phyloP scores from a whole-genome alignment of 1,140 invertebrate genomes.

The Papilio aristodemus region DNA sequence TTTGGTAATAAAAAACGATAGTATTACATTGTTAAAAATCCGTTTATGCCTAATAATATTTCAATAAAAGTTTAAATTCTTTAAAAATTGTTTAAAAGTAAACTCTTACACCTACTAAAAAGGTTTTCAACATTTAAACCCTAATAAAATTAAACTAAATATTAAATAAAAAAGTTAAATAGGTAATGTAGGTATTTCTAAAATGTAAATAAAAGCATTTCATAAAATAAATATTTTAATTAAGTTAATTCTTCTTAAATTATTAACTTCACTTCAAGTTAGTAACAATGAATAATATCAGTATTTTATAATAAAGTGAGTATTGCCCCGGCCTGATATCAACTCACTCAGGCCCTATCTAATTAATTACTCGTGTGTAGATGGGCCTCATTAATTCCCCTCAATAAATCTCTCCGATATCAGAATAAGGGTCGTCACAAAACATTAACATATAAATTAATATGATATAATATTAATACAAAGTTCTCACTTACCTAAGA shows the following conservation, averaged over 20 bases:
- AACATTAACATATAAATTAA: constrained; percentile 23
- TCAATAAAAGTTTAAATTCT: too few species aligned
- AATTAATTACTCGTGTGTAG: constrained; percentile 32
- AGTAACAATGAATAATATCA: constrained; percentile 6
- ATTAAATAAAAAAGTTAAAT: too few species aligned
- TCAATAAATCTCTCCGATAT: constrained; percentile 31
- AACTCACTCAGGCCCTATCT: constrained; percentile 26
- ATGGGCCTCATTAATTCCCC: constrained; percentile 31
- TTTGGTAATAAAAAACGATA: too few species aligned
- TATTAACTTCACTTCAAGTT: background rate
- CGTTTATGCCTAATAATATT: too few species aligned
- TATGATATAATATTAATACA: background rate
- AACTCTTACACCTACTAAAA: too few species aligned
- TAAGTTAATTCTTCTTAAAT: background rate
- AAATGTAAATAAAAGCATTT: too few species aligned
- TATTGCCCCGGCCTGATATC: background rate
- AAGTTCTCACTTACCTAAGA: constrained; percentile 69
- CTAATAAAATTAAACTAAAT: too few species aligned
- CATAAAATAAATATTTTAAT: too few species aligned
- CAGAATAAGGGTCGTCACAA: constrained; percentile 13
- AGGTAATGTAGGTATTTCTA: too few species aligned
- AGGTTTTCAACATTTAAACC: too few species aligned
- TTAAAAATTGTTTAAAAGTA: too few species aligned
- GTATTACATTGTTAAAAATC: too few species aligned
- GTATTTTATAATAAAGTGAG: constrained; percentile 10